A percentile compares a stretch with the other conserved stretches of the same genome.
Conservation (phyloP, 2,888 invertebrate species). For the Tetropium fuscum region DNA sequence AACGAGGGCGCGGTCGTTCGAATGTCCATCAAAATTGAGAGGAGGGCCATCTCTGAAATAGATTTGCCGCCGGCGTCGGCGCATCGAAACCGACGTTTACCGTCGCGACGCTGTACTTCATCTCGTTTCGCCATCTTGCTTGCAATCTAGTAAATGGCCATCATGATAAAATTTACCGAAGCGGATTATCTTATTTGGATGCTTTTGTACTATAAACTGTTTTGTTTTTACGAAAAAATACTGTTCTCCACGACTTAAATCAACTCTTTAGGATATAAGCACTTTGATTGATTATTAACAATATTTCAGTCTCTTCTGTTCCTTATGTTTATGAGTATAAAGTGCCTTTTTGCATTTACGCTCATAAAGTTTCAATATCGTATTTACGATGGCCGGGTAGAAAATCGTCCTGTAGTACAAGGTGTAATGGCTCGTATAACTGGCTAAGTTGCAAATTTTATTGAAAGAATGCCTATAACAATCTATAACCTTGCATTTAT, state of each 20-base stretch:
- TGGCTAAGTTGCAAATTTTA: slow-evolving; percentile 42
- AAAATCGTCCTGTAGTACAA: slow-evolving; percentile 14
- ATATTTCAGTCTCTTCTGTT: no score
- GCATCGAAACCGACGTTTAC: slow-evolving; percentile 52
- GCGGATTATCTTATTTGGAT: slow-evolving; percentile 46
- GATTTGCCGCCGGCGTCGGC: slow-evolving; percentile 59
- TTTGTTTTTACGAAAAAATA: slow-evolving; percentile 20
- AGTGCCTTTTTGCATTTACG: slow-evolving; percentile 13
- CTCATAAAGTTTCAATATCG: slow-evolving; percentile 13
- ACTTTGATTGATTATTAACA: no score
- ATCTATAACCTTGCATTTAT: slow-evolving; percentile 45
- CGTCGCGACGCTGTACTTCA: slow-evolving; percentile 56
- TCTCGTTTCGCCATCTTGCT: slow-evolving; percentile 63
- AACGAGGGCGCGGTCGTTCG: slow-evolving; percentile 66
- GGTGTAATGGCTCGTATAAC: slow-evolving; percentile 30
- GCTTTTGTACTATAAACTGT: slow-evolving; percentile 1
- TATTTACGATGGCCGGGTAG: slow-evolving; percentile 6
- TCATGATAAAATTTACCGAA: slow-evolving; percentile 63
- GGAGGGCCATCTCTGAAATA: slow-evolving; percentile 65
- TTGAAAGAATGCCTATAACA: slow-evolving; percentile 45
- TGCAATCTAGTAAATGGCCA: slow-evolving; percentile 66
- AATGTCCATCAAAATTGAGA: slow-evolving; percentile 68
- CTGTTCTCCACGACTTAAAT: no score
- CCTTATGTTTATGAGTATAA: neutral
- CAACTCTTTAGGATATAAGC: no score